A percentile compares a stretch with the other conserved stretches of the same genome.
These are phyloP conservation scores for Rambutsinella grinnellia DNA, from an alignment of 2,888 invertebrate species.

Conservation along the genomic window DNA sequence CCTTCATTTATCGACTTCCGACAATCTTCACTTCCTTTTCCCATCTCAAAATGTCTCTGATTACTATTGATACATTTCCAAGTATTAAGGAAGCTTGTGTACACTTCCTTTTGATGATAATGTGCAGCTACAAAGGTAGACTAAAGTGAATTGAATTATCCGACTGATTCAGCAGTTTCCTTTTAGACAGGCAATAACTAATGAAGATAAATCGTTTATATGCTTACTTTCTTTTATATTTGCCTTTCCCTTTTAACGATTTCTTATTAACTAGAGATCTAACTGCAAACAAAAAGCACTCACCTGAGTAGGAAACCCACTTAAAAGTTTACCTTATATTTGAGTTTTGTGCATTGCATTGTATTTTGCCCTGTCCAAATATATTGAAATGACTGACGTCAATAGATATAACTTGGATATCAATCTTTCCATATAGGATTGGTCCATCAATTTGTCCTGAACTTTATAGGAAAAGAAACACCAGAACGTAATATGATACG, in stretches of 20 bases:
- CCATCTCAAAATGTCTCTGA: too few relatives aligned
- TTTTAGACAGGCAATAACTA: slow-evolving; percentile 27
- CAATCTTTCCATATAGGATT: too few relatives aligned
- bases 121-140: background rate
- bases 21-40: too few relatives aligned
- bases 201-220: slow-evolving; percentile 50
- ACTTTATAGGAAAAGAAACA: too few relatives aligned
- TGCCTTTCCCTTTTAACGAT: slow-evolving; percentile 1
- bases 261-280: background rate
- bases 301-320: background rate
- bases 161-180: slow-evolving; percentile 33
- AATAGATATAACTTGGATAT: too few relatives aligned
- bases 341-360: background rate
- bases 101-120: background rate
- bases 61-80: too few relatives aligned
- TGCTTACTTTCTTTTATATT: slow-evolving; percentile 2
- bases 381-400: background rate
- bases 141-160: background rate
- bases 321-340: background rate
- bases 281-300: background rate
- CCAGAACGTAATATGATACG: too few relatives aligned
- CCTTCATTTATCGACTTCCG: too few relatives aligned
- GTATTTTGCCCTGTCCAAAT: background rate
- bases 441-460: too few relatives aligned
- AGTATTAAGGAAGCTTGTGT: background rate